Percentiles rank a stretch among this genome's conserved stretches.
These are phyloP conservation scores for Apeltes quadracus DNA, from an alignment of 2,113 vertebrate species.

Conservation along the genomic window DNA sequence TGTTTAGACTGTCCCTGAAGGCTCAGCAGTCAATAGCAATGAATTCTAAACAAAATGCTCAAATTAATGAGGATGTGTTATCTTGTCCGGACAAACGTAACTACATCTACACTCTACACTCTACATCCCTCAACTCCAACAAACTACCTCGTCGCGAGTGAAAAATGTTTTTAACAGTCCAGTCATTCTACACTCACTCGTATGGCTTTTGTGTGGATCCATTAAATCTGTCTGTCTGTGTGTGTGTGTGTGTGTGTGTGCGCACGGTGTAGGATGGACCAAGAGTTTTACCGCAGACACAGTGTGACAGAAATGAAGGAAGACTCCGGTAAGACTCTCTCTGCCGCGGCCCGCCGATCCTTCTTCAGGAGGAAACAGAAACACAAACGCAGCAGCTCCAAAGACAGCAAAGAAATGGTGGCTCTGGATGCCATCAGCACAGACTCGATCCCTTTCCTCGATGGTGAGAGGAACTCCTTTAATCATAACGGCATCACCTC, in stretches of 20 bases:
- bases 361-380: constrained; percentile 97
- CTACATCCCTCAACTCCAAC: background rate
- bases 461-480: constrained; percentile 84
- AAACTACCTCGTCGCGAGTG: background rate
- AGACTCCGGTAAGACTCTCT: constrained; percentile 91
- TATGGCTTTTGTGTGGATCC: background rate
- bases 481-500: background rate
- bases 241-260: constrained; percentile 10
- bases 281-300: constrained; percentile 95
- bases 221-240: constrained; percentile 1
- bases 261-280: constrained; percentile 89
- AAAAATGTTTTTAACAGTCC: background rate
- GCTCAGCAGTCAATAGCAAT: background rate
- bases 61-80: constrained; percentile 8
- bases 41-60: background rate
- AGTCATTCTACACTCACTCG: background rate
- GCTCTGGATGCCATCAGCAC: constrained; percentile 93
- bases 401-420: constrained; percentile 94
- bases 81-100: background rate
- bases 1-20: background rate
- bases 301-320: constrained; percentile 95
- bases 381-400: constrained; percentile 96
- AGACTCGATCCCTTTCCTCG: constrained; percentile 94
- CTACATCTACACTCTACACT: too few relatives aligned
- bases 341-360: constrained; percentile 93